Evolutionary conservation across 2,888 invertebrate species (phyloP), one percentile per base, ranked within the genome.

Genomic region (Ctena decussata): DNA sequence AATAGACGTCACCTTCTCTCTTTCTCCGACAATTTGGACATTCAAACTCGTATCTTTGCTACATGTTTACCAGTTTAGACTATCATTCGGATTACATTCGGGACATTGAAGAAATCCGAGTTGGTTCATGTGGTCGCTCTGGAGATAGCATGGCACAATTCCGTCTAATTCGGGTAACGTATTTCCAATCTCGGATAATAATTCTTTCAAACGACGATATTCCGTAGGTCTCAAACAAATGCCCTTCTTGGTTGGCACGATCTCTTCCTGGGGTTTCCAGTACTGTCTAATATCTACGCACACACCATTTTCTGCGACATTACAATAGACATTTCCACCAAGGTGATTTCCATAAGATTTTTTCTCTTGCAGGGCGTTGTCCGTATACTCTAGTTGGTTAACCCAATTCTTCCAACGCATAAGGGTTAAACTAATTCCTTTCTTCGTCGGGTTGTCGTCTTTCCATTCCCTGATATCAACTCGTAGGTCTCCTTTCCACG

Each of bases 271-370:
- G 8, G 85, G 85, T 71, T 82, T 78, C 85, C 85, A 85, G 46
- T 75, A 85, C 76, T 79, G 60, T 65, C 85, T 73, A 21, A 85
- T 69, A 70, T 82, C 82, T 30, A 85, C 79, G 39, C 77, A 78
- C n/a, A 49, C 24, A 49, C 49, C 72, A 49, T 70, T 60, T 8
- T 53, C 41, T 8, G 24, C 49, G 32, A 85, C 60, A 18, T 44
- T 73, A 73, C 73, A 49, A 32, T 70, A 81, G 5, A 78, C 71
- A 37, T 80, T 80, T 12, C 80, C 79, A 6, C 84, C 80, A 18
- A 84, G 53, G 32, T 80, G 76, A 44, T 18, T 12, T 18, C 72
- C 15, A n/a, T 70, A 57, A 11, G 49, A n/a, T 24, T 74, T 18
- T 18, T 79, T 83, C 18, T 72, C 37, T 18, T 6, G n/a, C n/a